Base-by-base conservation (phyloP, 1,140 invertebrate species). In the Agrilus planipennis region DNA sequence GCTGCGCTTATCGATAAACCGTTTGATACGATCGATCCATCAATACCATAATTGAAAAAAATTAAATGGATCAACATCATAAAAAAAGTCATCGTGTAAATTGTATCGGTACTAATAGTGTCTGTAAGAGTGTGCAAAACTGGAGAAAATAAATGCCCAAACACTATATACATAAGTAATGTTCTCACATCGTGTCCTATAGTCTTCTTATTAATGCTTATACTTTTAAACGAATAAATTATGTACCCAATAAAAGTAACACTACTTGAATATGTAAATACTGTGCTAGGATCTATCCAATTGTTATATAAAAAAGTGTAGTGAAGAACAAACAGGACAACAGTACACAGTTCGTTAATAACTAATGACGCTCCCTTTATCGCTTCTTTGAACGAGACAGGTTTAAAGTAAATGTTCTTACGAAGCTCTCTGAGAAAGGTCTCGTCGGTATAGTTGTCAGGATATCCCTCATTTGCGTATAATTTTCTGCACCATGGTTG, bases 31-130 rank as follows among this genome's bases (percentile, higher is more conserved):
- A 85, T 74, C 12, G 87, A 80, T 23, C 80, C 83, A 25, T 80
- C 72, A 2, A 87, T 72, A 11, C 87, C 85, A 60, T 96, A 98
- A 61, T 97, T 86, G 56, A 85, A 87, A 56, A 93, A 93, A 41
- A 89, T 70, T 22, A 98, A 67, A 68, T 97, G 90, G 4, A 85
- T 12, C 1, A 89, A 50, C 61, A 96, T 77, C 77, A 93, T 89
- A 23, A 89, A 71, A 32, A 84, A 77, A 15, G 89, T 79, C 69
- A 82, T 89, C 1, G 86, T 84, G 55, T 95, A 95, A 56, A 97
- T 95, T 2, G 92, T 95, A 61, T 98, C 92, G 1, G 92, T 96
- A 55, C 89, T 93, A 1, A 97, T 84, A 0, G 89, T 91, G 61
- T 93, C 87, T 0, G 94, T 97, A 21, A 97, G 67, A 0, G 89